Base-by-base conservation (phyloP, 2,888 invertebrate species). In the Hermaeophaga mercurialis region DNA sequence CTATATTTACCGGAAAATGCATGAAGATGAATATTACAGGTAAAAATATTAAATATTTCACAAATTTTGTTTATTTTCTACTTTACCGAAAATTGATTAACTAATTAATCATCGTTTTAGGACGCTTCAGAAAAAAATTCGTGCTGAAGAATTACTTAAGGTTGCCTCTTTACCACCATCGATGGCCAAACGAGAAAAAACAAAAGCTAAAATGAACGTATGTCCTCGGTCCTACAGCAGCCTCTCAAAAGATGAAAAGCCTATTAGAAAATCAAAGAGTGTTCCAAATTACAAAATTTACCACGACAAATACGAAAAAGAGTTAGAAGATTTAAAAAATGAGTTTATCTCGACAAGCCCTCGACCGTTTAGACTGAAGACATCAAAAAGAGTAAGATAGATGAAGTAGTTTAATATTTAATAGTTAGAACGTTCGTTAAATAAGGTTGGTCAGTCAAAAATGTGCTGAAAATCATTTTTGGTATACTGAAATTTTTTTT, bases 21-120 rank as follows among this genome's bases (percentile, higher is more conserved):
- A 85, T 62, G 87, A 89, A 70, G 86, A 88, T 65, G 86, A 88
- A 62, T 89, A 85, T 75, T 87, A 86, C 73, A 82, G 87, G 87
- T 87, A 68, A 17, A 18, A 19, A 15, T 15, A 26, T 38, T 3
- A 38, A 12, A 18, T 18, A 44, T 22, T 24, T 44, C 46, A 6
- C 6, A 22, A 3, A 22, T 22, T 5, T 22, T 22, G 22, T 22
- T 5, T 6, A 22, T 5, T 22, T 22, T 22, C 6, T 22, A 22
- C 6, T 22, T 22, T 22, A 22, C 6, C 3, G 22, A 22, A 6
- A 22, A 22, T 22, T 5, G 3, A n/a, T n/a, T n/a, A n/a, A n/a
- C n/a, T n/a, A n/a, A n/a, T n/a, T n/a, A n/a, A n/a, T n/a, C n/a
- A n/a, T 22, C 6, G 12, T 68, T 72, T 17, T 62, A 85, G 86